These are phyloP conservation scores for Vesta saturnalis DNA, from an alignment of 2,888 invertebrate species.

Conservation along the genomic window DNA sequence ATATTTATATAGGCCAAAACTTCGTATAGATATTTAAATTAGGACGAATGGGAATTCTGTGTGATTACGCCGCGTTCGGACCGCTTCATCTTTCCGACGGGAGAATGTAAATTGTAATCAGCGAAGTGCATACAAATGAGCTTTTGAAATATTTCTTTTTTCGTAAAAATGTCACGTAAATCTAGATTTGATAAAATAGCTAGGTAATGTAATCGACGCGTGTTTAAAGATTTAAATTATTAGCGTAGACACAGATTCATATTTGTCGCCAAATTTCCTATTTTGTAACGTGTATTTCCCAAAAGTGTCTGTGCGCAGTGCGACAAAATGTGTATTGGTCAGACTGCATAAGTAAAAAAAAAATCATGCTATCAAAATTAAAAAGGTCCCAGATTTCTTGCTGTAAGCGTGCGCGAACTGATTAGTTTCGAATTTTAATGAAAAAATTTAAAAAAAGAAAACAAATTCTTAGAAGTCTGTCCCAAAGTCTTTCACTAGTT, in stretches of 20 bases:
- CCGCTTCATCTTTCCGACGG: conserved; percentile 5
- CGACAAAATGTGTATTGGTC: conserved; percentile 34
- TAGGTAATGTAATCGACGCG: too few species aligned
- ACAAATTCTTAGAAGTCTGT: conserved; percentile 41
- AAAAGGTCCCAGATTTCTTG: conserved; percentile 36
- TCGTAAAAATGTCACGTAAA: too few species aligned
- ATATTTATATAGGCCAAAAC: conserved; percentile 34
- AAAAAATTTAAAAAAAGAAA: conserved; percentile 6
- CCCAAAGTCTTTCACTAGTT: conserved; percentile 58
- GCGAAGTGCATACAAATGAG: too few species aligned
- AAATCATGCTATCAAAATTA: conserved; percentile 16
- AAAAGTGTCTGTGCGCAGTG: conserved; percentile 38
- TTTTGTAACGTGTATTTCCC: conserved; percentile 39
- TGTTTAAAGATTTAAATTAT: too few species aligned
- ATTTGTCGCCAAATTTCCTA: conserved; percentile 27
- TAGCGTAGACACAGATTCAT: conserved; percentile 17
- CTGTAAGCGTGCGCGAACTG: conserved; percentile 26
- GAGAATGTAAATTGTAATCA: too few species aligned
- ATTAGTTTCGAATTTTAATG: conserved; percentile 6
- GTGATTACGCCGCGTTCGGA: not conserved
- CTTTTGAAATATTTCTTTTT: too few species aligned
- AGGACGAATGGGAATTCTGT: conserved; percentile 13
- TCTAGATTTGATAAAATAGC: too few species aligned
- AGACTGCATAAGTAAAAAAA: conserved; percentile 22
- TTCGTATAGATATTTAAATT: conserved; percentile 14